Evolutionary conservation across 2,888 invertebrate species (phyloP).

Genomic region (Neelides folsomi): DNA sequence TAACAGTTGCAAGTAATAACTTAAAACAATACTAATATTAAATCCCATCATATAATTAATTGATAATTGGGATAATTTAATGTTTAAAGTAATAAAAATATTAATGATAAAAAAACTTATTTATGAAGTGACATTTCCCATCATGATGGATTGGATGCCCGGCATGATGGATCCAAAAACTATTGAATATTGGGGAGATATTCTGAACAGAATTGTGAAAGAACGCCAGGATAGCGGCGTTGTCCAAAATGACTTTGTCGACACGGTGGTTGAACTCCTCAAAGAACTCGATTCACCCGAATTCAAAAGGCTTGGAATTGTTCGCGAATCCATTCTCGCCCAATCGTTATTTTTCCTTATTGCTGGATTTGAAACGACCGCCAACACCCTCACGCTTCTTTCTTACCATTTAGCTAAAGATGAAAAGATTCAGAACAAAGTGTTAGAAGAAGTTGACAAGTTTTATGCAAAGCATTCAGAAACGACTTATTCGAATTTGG

Average conservation of each 20-base stretch:
- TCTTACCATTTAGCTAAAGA: constrained; percentile 12
- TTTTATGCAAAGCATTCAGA: constrained; percentile 14
- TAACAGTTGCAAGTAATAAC: no score
- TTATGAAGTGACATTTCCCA: no score
- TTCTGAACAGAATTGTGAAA: no score
- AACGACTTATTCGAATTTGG: constrained; percentile 12
- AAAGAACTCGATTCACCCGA: constrained; percentile 4
- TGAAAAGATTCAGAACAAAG: constrained; percentile 8
- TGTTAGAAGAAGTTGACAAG: constrained; percentile 13
- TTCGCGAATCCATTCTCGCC: constrained; percentile 13
- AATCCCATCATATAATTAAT: no score
- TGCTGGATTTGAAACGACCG: constrained; percentile 20
- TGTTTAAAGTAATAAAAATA: no score
- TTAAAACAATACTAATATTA: no score
- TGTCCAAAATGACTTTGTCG: not conserved
- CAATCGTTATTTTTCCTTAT: constrained; percentile 16
- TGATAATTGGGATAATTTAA: no score
- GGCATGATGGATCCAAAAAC: no score
- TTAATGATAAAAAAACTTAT: no score
- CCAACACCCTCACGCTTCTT: constrained; percentile 14
- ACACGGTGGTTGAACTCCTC: constrained; percentile 7
- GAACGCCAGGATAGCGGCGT: no score
- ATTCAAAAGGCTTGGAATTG: constrained; percentile 13
- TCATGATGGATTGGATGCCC: no score
- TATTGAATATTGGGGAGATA: no score